Evolutionary conservation across 1,140 invertebrate species (phyloP), one percentile per base, ranked within the genome.

Genomic region (Delia radicum): DNA sequence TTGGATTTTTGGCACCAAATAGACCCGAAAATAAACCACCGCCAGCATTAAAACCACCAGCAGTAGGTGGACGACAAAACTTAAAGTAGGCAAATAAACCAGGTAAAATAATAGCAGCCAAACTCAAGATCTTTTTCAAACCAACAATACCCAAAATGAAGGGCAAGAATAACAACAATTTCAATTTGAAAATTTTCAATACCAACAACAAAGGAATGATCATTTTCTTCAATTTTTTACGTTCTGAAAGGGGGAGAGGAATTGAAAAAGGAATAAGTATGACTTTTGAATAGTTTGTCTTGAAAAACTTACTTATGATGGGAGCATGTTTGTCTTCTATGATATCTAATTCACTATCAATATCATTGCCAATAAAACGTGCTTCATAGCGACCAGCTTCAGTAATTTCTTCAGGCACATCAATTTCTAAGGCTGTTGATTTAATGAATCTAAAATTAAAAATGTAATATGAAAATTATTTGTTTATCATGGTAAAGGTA

Each of bases 131-230:
- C 79, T 95, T 95, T 86, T 95, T 94, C 81, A 95, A 93, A 24
- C 93, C 94, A 8, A 92, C 93, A 75, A 95, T 86, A 12, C 94
- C 93, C 29, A 95, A 87, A 67, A 95, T 94, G 76, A 95, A 88
- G 1, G 94, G 94, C 80, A 95, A 82, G 87, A 95, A 94, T 3
- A 95, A 87, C 1, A 95, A 87, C 18, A 95, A 86, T 79, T 95
- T 95, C 80, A 95, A 80, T 84, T 95, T 95, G 89, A 95, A 95
- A 63, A 95, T 88, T 83, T 95, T 95, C 74, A 95, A 83, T 72
- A 95, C 90, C 75, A 95, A 84, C 79, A 95, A 85, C 88, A 95
- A 89, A 0, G 93, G 94, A 77, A 95, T 92, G 79, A 95, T 91
- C n/a, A 95, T 87, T 81, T 93, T 94, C 89, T 93, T 94, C 71